A percentile compares a stretch with the other conserved stretches of the same genome.
Conservation (phyloP, 2,113 vertebrate genomes). For the Hassar affinis region DNA sequence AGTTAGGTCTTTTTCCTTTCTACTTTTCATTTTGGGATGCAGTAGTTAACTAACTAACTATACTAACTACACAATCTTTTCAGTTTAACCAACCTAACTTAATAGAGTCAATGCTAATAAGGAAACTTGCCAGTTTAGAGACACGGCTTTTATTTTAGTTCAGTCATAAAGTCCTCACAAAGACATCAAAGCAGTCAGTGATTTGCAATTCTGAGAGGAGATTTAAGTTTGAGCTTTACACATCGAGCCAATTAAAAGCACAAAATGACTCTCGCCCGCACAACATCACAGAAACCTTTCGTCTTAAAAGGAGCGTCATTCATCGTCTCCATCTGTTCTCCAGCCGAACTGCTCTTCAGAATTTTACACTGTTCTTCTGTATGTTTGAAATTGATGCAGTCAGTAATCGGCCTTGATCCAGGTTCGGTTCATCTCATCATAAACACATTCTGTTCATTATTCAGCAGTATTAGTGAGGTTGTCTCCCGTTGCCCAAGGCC, state of each 20-base stretch:
- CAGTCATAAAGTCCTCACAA: slow-evolving; percentile 7
- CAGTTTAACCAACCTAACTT: not conserved
- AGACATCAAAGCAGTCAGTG: slow-evolving; percentile 16
- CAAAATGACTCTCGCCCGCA: not conserved
- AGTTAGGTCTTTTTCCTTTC: not conserved
- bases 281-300: slow-evolving; percentile 28
- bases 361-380: slow-evolving; percentile 10
- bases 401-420: slow-evolving; percentile 6
- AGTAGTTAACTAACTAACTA: too few species aligned
- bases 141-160: slow-evolving; percentile 24
- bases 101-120: not conserved
- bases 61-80: not conserved
- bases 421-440: slow-evolving; percentile 5
- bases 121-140: slow-evolving; percentile 2
- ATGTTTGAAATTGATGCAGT: not conserved
- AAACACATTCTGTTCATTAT: slow-evolving; percentile 32
- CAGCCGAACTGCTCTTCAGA: not conserved
- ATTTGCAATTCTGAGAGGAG: slow-evolving; percentile 26
- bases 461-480: not conserved
- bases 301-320: slow-evolving; percentile 5
- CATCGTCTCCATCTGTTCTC: slow-evolving; percentile 24
- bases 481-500: not conserved
- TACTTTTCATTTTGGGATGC: not conserved
- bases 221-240: slow-evolving; percentile 15
- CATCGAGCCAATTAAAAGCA: slow-evolving; percentile 29